A percentile compares a stretch with the other conserved stretches of the same genome.
Conservation (phyloP, 1,140 invertebrate species). For the Hylaeus anthracinus region DNA sequence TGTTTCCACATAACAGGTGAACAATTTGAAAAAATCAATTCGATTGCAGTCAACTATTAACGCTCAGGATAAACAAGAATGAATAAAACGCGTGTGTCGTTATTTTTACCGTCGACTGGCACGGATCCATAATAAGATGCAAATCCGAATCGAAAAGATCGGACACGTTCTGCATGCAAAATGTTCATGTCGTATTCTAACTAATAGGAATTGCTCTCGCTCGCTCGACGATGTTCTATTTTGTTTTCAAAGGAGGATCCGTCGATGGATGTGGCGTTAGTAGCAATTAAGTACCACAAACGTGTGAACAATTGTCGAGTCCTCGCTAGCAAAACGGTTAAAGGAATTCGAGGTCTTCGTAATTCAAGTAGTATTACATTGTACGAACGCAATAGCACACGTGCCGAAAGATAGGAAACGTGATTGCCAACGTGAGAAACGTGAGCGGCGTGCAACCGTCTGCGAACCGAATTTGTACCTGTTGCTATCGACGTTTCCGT, state of each 20-base stretch:
- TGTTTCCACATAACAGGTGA: too few relatives aligned
- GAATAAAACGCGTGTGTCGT: neutral
- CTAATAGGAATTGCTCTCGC: neutral
- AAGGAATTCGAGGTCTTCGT: neutral
- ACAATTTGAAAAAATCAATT: too few relatives aligned
- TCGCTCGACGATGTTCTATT: neutral
- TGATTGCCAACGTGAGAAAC: constrained; percentile 23
- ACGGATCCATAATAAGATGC: neutral
- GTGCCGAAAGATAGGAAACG: constrained; percentile 5
- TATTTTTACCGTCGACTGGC: neutral
- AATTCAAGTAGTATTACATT: neutral
- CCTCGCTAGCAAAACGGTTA: too few relatives aligned
- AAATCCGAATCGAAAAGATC: neutral
- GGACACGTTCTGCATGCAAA: neutral
- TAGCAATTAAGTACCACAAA: neutral
- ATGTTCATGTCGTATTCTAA: neutral
- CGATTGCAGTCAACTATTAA: too few relatives aligned
- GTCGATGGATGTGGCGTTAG: neutral
- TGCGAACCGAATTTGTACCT: neutral
- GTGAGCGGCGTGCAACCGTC: neutral
- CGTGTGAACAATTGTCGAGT: too few relatives aligned
- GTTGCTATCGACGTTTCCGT: neutral
- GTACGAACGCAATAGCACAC: neutral
- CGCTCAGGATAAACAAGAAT: neutral
- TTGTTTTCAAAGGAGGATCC: neutral